Conservation (phyloP, 1,140 invertebrate genomes). For the Pseudoatta argentina region DNA sequence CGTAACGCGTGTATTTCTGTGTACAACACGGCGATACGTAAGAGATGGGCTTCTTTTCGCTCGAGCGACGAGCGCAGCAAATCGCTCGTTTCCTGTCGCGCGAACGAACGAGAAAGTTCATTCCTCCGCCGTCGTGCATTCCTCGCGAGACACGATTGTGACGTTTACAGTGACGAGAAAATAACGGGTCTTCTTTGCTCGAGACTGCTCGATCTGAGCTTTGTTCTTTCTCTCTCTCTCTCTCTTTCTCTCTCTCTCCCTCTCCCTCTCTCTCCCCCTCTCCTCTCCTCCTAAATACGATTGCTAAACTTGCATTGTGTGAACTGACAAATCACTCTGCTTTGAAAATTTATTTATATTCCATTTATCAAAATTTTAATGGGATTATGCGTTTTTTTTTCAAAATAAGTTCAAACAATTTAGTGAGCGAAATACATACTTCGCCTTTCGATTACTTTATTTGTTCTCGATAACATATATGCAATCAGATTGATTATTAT, state of each 20-base stretch:
- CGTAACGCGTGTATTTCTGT: constrained; percentile 31
- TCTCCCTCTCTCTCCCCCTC: not conserved
- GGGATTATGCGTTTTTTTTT: not conserved
- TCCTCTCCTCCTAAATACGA: not conserved
- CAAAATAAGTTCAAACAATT: not conserved
- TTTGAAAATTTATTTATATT: not conserved
- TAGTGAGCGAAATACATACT: not conserved
- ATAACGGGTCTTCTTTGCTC: not conserved
- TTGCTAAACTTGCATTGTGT: not conserved
- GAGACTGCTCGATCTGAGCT: constrained; percentile 1
- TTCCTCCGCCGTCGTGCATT: constrained; percentile 24
- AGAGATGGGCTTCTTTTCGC: constrained; percentile 27
- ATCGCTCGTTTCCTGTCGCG: constrained; percentile 50
- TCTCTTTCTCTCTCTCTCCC: not conserved
- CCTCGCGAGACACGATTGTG: not conserved
- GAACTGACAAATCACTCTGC: not conserved
- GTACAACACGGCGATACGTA: constrained; percentile 24
- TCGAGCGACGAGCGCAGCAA: constrained; percentile 41
- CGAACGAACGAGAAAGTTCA: constrained; percentile 54
- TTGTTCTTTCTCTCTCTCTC: not conserved
- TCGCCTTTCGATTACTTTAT: not conserved
- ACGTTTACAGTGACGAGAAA: constrained; percentile 11
- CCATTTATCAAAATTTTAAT: not conserved
- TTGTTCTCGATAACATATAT: not conserved
- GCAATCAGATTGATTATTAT: not conserved